Conservation (phyloP, 2,113 vertebrate species). For the Pelodiscus sinensis region DNA sequence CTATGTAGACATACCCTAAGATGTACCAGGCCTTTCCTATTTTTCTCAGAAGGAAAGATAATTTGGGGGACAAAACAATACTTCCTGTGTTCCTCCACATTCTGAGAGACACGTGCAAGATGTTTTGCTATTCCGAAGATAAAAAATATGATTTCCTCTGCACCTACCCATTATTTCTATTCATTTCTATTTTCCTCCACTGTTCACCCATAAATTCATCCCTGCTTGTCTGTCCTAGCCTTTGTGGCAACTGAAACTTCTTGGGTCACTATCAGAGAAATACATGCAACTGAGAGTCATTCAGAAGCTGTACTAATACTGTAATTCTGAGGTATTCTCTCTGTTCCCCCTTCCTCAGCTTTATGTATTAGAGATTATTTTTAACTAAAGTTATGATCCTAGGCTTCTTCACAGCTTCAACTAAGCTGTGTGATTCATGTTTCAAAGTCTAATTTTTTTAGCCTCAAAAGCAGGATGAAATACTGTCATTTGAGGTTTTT, state of each 20-base stretch:
- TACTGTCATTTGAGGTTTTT: constrained; percentile 70
- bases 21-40: background rate
- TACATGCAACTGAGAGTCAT: background rate
- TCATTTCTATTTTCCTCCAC: background rate
- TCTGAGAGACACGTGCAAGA: background rate
- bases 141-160: background rate
- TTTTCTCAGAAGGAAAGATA: background rate
- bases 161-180: background rate
- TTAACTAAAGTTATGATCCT: constrained; percentile 63
- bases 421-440: constrained; percentile 61
- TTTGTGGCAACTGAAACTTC: background rate
- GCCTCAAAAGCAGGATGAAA: constrained; percentile 65
- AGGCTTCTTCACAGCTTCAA: constrained; percentile 52
- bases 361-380: constrained; percentile 70
- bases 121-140: background rate
- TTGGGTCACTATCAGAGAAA: background rate
- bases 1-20: too few species aligned
- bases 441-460: constrained; percentile 66
- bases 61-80: background rate
- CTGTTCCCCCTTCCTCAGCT: constrained; percentile 37
- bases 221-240: background rate
- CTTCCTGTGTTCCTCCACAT: background rate
- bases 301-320: constrained; percentile 15
- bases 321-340: constrained; percentile 38
- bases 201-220: background rate